Conservation (phyloP, 2,113 vertebrate genomes). For the Dasyornis broadbenti region DNA sequence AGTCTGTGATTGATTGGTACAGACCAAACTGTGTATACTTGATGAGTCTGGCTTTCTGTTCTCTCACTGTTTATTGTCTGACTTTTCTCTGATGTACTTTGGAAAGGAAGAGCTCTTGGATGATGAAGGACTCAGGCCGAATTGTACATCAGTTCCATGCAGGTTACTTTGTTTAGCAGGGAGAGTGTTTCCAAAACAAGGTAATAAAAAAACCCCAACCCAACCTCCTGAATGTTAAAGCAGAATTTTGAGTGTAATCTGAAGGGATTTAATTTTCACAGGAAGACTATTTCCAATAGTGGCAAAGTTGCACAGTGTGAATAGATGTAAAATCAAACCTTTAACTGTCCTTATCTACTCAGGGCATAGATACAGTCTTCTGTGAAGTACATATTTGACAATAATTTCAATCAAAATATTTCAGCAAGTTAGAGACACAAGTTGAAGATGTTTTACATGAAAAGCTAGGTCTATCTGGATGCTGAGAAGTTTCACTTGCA, state of each 20-base stretch:
- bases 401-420: not conserved
- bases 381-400: not conserved
- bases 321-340: not conserved
- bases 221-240: not conserved
- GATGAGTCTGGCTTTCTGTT: not conserved
- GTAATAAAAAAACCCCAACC: rapidly evolving
- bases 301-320: not conserved
- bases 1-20: not conserved
- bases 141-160: not conserved
- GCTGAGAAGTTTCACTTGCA: not conserved
- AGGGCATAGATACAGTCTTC: not conserved
- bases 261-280: not conserved
- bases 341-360: not conserved
- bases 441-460: not conserved
- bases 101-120: not conserved
- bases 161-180: not conserved
- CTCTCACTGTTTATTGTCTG: not conserved
- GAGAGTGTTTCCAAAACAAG: not conserved
- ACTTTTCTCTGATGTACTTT: not conserved
- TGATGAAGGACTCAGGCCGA: not conserved
- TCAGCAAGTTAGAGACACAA: not conserved
- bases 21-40: not conserved
- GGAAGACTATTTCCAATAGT: not conserved
- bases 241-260: not conserved
- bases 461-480: not conserved